Percentiles rank a stretch among this genome's conserved stretches.
phyloP scores from a whole-genome alignment of 1,140 invertebrate species.

The Drosophila paulistorum region DNA sequence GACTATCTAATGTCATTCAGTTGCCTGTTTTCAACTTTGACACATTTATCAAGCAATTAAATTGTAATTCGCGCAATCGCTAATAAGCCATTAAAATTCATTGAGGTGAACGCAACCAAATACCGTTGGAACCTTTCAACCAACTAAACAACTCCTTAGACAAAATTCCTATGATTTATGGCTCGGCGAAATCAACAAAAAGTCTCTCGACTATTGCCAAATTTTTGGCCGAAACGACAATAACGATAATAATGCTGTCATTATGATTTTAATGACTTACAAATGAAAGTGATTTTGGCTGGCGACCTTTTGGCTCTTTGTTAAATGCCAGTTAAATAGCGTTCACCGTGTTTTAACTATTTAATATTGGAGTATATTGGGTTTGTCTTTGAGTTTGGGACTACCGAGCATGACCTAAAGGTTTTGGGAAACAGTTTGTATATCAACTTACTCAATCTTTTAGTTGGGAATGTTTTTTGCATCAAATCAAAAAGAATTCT shows the following conservation, averaged over 20 bases:
- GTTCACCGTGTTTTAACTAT: slow-evolving; percentile 28
- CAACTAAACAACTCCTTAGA: slow-evolving; percentile 20
- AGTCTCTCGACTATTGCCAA: slow-evolving; percentile 11
- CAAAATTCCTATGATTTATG: slow-evolving; percentile 63
- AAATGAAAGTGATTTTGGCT: slow-evolving; percentile 65
- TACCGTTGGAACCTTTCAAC: background rate
- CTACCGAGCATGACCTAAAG: background rate
- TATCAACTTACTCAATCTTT: no score
- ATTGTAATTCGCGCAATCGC: slow-evolving; percentile 66
- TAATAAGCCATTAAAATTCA: slow-evolving; percentile 69
- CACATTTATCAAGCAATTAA: slow-evolving; percentile 64
- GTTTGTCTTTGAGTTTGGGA: background rate
- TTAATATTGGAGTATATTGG: background rate
- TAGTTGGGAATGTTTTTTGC: no score
- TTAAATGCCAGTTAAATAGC: slow-evolving; percentile 37
- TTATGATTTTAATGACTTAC: slow-evolving; percentile 76
- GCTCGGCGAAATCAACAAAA: slow-evolving; percentile 1
- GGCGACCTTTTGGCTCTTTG: slow-evolving; percentile 6
- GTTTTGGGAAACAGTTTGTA: no score
- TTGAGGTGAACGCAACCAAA: slow-evolving; percentile 36
- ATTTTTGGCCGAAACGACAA: slow-evolving; percentile 34
- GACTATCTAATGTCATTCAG: slow-evolving; percentile 44
- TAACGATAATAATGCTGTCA: slow-evolving; percentile 53
- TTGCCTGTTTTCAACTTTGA: slow-evolving; percentile 25
- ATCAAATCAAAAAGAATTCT: no score